Evolutionary conservation across 2,113 vertebrate genomes (phyloP).

Genomic region (Ophiodon elongatus): DNA sequence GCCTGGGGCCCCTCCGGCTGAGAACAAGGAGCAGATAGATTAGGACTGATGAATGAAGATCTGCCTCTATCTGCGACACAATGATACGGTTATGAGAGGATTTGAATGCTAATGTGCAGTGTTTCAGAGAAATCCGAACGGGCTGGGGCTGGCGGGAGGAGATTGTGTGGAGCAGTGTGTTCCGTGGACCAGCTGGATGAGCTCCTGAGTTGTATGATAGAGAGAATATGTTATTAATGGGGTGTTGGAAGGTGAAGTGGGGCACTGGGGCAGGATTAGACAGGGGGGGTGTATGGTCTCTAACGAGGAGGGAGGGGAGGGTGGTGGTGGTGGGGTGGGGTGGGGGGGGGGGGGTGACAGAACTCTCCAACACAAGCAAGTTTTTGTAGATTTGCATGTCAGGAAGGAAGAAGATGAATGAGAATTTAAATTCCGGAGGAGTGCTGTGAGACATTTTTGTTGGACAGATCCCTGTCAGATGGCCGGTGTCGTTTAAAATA

Average conservation of each 20-base stretch:
- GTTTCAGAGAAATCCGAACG: conserved; percentile 58
- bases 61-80: conserved; percentile 74
- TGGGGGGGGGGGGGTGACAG: conserved; percentile 1
- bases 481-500: not conserved
- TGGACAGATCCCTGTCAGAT: not conserved
- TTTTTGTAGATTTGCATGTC: conserved; percentile 10
- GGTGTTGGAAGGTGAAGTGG: conserved; percentile 73
- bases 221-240: conserved; percentile 74
- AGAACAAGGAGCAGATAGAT: conserved; percentile 81
- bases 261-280: conserved; percentile 75
- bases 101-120: conserved; percentile 76
- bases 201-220: conserved; percentile 62
- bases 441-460: not conserved
- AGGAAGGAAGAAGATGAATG: not conserved
- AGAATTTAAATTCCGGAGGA: not conserved
- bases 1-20: conserved; percentile 62
- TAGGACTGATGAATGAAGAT: conserved; percentile 78
- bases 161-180: conserved; percentile 30
- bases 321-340: too few relatives aligned
- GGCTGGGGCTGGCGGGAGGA: conserved; percentile 42
- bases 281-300: conserved; percentile 2
- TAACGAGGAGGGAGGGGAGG: conserved; percentile 8
- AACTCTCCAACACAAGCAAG: conserved; percentile 1
- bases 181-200: conserved; percentile 55
- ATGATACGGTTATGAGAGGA: conserved; percentile 73